Conservation (phyloP, 2,113 vertebrate genomes). For the Pelecanus crispus region DNA sequence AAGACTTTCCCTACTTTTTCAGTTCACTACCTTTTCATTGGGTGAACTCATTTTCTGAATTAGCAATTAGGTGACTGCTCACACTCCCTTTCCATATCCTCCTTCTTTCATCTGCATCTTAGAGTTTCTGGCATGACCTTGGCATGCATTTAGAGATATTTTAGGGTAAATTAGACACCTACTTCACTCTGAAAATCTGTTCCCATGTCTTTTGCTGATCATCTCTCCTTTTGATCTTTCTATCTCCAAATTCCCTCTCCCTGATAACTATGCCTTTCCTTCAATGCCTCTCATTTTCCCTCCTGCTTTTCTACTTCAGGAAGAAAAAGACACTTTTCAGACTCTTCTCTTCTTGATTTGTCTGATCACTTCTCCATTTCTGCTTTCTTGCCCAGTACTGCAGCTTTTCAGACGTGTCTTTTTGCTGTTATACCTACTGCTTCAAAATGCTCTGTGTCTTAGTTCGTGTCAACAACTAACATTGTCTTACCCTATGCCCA, state of each 20-base stretch:
- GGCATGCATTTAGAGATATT: background rate
- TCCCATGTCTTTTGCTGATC: background rate
- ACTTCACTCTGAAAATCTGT: background rate
- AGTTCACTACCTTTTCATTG: background rate
- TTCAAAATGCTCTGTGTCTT: background rate
- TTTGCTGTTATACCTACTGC: background rate
- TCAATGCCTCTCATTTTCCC: background rate
- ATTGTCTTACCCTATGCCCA: background rate
- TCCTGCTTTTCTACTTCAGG: background rate
- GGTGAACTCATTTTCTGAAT: background rate
- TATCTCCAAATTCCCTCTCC: background rate
- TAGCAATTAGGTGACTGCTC: background rate
- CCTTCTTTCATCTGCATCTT: background rate
- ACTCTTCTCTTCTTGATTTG: background rate
- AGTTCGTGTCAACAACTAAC: background rate
- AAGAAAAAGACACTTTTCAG: background rate
- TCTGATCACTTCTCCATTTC: background rate
- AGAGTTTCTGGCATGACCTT: background rate
- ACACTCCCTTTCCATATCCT: background rate
- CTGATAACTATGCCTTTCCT: background rate
- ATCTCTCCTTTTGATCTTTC: constrained; percentile 25
- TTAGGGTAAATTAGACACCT: background rate
- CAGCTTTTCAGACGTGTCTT: background rate
- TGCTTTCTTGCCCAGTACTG: background rate
- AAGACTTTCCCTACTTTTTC: background rate